Evolutionary conservation across 30 jellyfish, hydroid and myxozoan genomes (phyloP).

Genomic region (Aurelia aurita complex sp. Pacific): DNA sequence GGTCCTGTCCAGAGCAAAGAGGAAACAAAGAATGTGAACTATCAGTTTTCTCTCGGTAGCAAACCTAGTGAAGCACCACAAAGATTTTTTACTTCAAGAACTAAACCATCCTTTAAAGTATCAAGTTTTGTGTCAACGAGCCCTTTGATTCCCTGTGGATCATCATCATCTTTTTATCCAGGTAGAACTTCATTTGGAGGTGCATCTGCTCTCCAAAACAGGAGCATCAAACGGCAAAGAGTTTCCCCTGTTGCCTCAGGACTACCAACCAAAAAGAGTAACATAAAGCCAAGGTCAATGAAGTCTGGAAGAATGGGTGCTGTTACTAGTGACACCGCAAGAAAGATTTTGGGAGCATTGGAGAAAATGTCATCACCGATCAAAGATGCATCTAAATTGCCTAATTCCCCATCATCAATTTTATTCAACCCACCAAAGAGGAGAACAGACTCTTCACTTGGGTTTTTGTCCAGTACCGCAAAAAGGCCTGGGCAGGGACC

Average conservation of each 20-base stretch:
- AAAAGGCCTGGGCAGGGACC: conserved; percentile 10
- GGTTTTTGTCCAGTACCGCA: conserved; percentile 9
- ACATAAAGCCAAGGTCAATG: conserved; percentile 77
- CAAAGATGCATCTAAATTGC: conserved; percentile 83
- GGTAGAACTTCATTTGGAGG: conserved; percentile 98
- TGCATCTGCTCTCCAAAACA: conserved; percentile 74
- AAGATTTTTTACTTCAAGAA: conserved; percentile 30
- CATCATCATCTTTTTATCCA: conserved; percentile 84
- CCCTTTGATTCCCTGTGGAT: conserved; percentile 54
- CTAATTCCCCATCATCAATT: conserved; percentile 58
- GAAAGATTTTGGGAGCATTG: conserved; percentile 77
- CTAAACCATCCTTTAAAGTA: conserved; percentile 83
- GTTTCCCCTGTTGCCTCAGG: conserved; percentile 87
- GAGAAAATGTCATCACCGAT: conserved; percentile 95
- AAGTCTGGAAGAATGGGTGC: conserved; percentile 55
- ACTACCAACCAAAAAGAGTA: conserved; percentile 68
- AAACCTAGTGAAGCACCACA: conserved; percentile 54
- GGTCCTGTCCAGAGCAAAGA: conserved; percentile 1
- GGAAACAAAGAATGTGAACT: neutral
- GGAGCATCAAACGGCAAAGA: conserved; percentile 72
- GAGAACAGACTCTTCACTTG: conserved; percentile 20
- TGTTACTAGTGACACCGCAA: conserved; percentile 97
- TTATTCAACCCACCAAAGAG: conserved; percentile 33
- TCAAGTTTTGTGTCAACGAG: conserved; percentile 91
- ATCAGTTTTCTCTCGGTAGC: conserved; percentile 39